These are phyloP conservation scores for Onychomys leucogaster DNA, from an alignment of 2,797 vertebrate species.

Conservation along the genomic window DNA sequence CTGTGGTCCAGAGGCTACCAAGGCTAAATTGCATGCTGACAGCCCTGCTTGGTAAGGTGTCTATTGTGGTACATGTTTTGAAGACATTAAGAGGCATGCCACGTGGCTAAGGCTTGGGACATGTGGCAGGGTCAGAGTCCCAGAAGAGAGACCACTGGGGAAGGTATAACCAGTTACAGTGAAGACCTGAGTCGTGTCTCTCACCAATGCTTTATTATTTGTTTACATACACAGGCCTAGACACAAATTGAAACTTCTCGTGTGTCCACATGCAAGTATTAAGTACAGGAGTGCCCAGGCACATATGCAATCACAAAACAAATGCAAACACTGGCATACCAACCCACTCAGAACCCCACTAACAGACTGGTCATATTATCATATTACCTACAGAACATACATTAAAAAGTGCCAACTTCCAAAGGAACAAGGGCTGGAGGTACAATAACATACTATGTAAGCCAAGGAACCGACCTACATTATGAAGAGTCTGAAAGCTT, in stretches of 20 bases:
- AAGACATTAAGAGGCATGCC: background rate
- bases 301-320: background rate
- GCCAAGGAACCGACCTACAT: background rate
- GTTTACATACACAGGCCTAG: background rate
- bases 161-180: background rate
- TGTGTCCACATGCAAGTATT: background rate
- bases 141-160: background rate
- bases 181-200: background rate
- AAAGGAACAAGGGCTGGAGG: background rate
- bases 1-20: background rate
- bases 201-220: background rate
- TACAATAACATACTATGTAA: background rate
- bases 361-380: background rate
- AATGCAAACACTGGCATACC: background rate
- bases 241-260: background rate
- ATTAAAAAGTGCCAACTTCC: background rate
- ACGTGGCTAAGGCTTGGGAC: background rate
- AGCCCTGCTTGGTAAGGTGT: background rate
- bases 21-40: background rate
- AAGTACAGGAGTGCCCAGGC: background rate
- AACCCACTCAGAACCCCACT: background rate
- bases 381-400: background rate
- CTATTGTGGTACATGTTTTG: background rate
- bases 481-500: background rate
- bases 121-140: background rate